Evolutionary conservation across 2,797 vertebrate species (phyloP).

Genomic region (Selene dorsalis): DNA sequence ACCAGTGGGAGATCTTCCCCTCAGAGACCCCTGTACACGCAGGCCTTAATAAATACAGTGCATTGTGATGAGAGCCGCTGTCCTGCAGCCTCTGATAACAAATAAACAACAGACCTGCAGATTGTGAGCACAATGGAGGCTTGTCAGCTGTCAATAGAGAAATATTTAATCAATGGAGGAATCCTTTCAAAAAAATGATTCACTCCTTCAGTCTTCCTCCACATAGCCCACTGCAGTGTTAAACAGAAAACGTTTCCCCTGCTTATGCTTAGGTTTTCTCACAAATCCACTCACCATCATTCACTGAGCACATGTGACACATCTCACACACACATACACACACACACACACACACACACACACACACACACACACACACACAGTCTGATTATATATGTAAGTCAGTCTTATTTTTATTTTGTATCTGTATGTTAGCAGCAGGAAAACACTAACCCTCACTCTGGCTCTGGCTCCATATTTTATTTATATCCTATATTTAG

Average conservation of each 20-base stretch:
- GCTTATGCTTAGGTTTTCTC: background rate
- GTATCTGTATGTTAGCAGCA: background rate
- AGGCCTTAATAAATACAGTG: slow-evolving; percentile 40
- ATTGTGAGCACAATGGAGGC: slow-evolving; percentile 39
- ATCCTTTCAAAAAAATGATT: slow-evolving; percentile 47
- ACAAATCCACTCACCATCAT: background rate
- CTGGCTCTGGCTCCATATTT: too few species aligned
- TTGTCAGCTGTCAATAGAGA: slow-evolving; percentile 48
- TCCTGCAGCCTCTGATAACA: slow-evolving; percentile 45
- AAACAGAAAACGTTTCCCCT: slow-evolving; percentile 15
- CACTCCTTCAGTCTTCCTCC: slow-evolving; percentile 21
- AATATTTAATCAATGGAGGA: slow-evolving; percentile 40
- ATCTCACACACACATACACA: background rate
- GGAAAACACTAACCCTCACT: background rate
- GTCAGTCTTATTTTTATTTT: background rate
- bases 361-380: too few species aligned
- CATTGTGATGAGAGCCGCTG: slow-evolving; percentile 37
- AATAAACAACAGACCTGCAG: slow-evolving; percentile 31
- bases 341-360: background rate
- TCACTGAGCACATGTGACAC: background rate
- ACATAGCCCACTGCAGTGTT: background rate
- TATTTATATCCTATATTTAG: too few species aligned
- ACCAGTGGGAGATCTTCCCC: background rate
- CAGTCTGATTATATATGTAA: background rate
- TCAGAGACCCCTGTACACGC: slow-evolving; percentile 34